Conservation (phyloP, 2,113 vertebrate species). For the Epinephelus fuscoguttatus region DNA sequence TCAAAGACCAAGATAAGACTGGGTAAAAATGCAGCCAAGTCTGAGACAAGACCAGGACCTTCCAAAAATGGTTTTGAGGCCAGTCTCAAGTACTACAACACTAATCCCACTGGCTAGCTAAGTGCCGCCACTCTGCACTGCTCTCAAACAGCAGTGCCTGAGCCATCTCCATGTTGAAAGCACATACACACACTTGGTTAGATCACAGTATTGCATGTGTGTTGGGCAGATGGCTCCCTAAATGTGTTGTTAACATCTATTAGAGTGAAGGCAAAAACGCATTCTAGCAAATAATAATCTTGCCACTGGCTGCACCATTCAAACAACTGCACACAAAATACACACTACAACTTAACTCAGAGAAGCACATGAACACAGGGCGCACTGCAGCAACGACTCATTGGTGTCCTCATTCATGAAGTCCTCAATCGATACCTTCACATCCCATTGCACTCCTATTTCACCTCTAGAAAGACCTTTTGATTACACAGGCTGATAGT, state of each 20-base stretch:
- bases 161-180: too few relatives aligned
- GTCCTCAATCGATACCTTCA: constrained; percentile 62
- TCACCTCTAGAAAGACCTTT: constrained; percentile 54
- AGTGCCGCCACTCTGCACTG: too few relatives aligned
- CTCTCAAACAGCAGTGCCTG: too few relatives aligned
- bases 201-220: constrained; percentile 31
- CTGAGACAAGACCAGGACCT: too few relatives aligned
- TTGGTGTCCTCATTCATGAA: constrained; percentile 33
- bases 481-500: constrained; percentile 47
- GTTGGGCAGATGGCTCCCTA: constrained; percentile 41
- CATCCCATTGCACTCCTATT: constrained; percentile 59
- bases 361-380: constrained; percentile 39
- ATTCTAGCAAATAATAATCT: constrained; percentile 54
- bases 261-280: constrained; percentile 39
- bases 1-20: too few relatives aligned
- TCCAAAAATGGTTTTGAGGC: too few relatives aligned
- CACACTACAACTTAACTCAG: constrained; percentile 14
- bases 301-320: constrained; percentile 23
- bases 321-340: constrained; percentile 5
- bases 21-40: too few relatives aligned
- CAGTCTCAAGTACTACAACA: too few relatives aligned
- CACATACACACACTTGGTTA: constrained; percentile 27
- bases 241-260: constrained; percentile 53
- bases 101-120: too few relatives aligned
- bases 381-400: constrained; percentile 33